phyloP scores from a whole-genome alignment of 2,888 invertebrate species.

The Troglohyphantes excavatus region DNA sequence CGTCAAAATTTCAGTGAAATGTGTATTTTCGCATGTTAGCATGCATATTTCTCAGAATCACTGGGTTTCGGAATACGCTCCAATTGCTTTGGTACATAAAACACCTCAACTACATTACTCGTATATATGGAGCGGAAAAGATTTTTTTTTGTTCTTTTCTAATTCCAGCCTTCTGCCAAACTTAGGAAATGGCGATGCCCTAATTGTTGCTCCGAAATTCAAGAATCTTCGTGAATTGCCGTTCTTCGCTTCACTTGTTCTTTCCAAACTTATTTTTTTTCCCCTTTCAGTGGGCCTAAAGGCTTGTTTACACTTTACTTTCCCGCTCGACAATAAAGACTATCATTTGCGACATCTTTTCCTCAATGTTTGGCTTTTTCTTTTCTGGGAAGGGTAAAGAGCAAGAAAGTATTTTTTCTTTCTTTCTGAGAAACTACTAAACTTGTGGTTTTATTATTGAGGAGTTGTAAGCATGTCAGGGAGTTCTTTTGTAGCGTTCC shows the following conservation, averaged over 20 bases:
- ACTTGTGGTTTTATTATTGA: neutral
- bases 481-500: no score
- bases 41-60: slow-evolving; percentile 7
- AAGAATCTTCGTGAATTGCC: slow-evolving; percentile 13
- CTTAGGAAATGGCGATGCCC: slow-evolving; percentile 52
- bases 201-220: slow-evolving; percentile 34
- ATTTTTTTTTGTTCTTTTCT: slow-evolving; percentile 30
- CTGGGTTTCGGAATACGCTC: slow-evolving; percentile 24
- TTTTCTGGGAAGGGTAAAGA: neutral
- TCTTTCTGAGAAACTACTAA: neutral
- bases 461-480: neutral
- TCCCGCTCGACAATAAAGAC: neutral
- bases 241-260: neutral
- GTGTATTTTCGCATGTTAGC: neutral
- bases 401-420: neutral
- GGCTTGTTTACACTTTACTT: slow-evolving; percentile 46
- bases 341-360: neutral
- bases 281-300: neutral
- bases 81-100: slow-evolving; percentile 49
- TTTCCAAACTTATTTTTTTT: slow-evolving; percentile 10
- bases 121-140: slow-evolving; percentile 62
- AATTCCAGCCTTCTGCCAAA: slow-evolving; percentile 28
- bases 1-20: neutral
- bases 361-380: neutral
- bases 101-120: slow-evolving; percentile 37